A percentile compares a stretch with the other conserved stretches of the same genome.
Conservation (phyloP, 2,797 vertebrate genomes). For the Cirrhinus molitorella region DNA sequence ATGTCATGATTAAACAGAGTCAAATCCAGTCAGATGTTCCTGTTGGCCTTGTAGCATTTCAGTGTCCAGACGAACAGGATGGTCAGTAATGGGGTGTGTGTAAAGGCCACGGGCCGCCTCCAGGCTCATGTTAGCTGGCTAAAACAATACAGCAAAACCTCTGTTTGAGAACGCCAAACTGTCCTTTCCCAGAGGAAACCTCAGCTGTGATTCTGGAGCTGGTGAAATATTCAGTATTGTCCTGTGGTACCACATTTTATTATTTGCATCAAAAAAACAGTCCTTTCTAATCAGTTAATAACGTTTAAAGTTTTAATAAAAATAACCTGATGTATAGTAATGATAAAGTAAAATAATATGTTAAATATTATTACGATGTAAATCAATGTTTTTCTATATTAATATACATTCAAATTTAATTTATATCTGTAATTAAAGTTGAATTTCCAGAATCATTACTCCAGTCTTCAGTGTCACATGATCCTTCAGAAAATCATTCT, state of each 20-base stretch:
- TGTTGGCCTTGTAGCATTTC: slow-evolving; percentile 32
- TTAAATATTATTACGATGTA: too few species aligned
- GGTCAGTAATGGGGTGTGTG: slow-evolving; percentile 26
- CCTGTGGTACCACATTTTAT: not conserved
- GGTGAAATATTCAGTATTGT: slow-evolving; percentile 43
- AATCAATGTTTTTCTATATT: too few species aligned
- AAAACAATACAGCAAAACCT: slow-evolving; percentile 21
- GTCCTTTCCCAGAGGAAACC: slow-evolving; percentile 3
- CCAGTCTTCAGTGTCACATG: too few species aligned
- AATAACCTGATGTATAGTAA: not conserved
- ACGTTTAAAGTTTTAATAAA: not conserved
- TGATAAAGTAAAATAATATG: not conserved
- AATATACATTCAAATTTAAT: too few species aligned
- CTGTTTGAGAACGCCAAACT: slow-evolving; percentile 26
- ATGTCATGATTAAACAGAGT: not conserved
- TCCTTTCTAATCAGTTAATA: not conserved
- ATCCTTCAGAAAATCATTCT: too few species aligned
- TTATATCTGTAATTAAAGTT: too few species aligned
- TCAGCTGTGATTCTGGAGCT: slow-evolving; percentile 4
- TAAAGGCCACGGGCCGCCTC: slow-evolving; percentile 22
- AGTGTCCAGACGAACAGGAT: slow-evolving; percentile 26
- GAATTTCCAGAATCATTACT: too few species aligned
- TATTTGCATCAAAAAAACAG: not conserved
- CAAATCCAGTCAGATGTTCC: slow-evolving; percentile 19
- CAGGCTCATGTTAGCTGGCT: slow-evolving; percentile 39